Base-by-base conservation (phyloP, 1,140 invertebrate species). In the Lepidurus apus region DNA sequence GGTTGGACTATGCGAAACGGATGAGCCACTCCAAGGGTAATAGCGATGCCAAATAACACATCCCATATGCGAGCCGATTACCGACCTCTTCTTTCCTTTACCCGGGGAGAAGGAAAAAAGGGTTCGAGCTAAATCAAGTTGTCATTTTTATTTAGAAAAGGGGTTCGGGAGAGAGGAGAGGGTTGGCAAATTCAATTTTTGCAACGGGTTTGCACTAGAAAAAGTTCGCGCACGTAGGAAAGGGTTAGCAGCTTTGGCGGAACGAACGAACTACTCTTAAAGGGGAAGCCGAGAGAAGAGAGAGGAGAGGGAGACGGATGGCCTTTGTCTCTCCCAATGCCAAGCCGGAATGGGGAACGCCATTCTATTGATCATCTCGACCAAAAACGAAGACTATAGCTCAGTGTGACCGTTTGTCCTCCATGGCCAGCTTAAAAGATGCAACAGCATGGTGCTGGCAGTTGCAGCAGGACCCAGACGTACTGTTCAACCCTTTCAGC, bases 391-490 rank as follows among this genome's bases (percentile, higher is more conserved):
- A 7, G 21, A 65, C 53, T 65, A 11, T 21, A 65, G 53, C 53
- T 65, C 9, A 65, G 53, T 65, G 53, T 65, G 53, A 65, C 53
- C 53, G 53, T 65, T 65, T 65, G 53, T 65, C 53, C 53, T 65
- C 53, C 21, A 13, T 65, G 34, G 34, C 34, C 34, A 34, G 34
- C 34, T 34, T 34, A 2, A 34, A 34, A 34, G 34, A 34, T 34
- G 34, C 34, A 34, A 34, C 34, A 34, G 34, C 34, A 34, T 34
- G 34, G 34, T 34, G 34, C 34, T 34, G 34, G 34, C 34, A 3
- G 34, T 34, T 34, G 34, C 34, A 34, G 34, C 34, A 34, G 34
- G 0, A 34, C 34, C 34, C 34, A 34, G 34, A 34, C 34, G 34
- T 3, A 4, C 34, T 2, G 34, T 3, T 34, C 34, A 34, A 34